These are phyloP conservation scores for Ahaetulla prasina DNA, from an alignment of 2,113 vertebrate genomes.

Conservation along the genomic window DNA sequence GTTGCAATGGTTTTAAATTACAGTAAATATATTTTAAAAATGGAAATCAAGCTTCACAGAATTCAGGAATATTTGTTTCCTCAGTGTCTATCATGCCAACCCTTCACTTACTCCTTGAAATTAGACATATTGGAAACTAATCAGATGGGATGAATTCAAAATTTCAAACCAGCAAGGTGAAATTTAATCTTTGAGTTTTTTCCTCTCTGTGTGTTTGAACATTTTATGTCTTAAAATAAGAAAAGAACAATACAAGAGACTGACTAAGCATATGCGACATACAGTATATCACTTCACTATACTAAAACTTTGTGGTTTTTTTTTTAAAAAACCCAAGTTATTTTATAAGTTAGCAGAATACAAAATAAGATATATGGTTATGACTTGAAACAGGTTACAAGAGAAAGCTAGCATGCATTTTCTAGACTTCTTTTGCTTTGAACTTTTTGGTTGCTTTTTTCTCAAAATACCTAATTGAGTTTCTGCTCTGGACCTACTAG, in stretches of 20 bases:
- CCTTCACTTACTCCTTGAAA: background rate
- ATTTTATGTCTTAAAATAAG: background rate
- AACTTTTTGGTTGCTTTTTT: background rate
- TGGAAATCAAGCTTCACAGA: background rate
- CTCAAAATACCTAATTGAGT: background rate
- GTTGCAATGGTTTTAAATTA: background rate
- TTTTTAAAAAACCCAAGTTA: background rate
- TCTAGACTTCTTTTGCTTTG: fast-evolving
- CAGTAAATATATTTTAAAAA: background rate
- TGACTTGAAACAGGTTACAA: background rate
- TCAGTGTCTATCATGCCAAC: background rate
- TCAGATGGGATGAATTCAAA: background rate
- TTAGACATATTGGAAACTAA: background rate
- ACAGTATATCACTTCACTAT: background rate
- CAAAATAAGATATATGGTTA: background rate
- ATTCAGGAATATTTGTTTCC: background rate
- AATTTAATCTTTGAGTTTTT: background rate
- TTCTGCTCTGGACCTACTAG: background rate
- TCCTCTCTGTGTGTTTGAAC: background rate
- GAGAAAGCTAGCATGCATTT: background rate
- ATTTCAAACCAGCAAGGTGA: background rate
- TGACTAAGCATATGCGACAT: background rate
- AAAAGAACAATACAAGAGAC: background rate
- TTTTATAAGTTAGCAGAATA: background rate
- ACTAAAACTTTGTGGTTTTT: background rate